Base-by-base conservation (phyloP, 1,140 invertebrate genomes). In the Pogonomyrmex barbatus region DNA sequence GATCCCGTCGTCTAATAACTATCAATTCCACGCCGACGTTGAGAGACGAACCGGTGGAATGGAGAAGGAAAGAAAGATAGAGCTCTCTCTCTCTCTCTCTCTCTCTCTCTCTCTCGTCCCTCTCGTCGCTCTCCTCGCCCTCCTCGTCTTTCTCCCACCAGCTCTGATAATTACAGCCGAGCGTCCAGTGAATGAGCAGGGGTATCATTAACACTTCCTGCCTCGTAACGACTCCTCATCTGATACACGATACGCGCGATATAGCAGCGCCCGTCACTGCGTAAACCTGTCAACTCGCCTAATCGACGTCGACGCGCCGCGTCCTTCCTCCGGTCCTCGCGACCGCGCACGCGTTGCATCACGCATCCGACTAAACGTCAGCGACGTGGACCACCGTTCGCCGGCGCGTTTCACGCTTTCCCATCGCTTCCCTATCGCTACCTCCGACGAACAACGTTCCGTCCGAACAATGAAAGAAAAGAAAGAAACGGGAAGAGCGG, bases 181-280 rank as follows among this genome's bases (percentile, higher is more conserved):
- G 92, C 92, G 93, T 93, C 90, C 93, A 94, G 91, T 93, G 93
- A 95, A 94, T 94, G 91, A 94, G 91, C 93, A 94, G 92, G 93
- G 94, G 93, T 95, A 95, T 95, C 94, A 94, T 95, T 95, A 95
- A 94, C 94, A 94, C 94, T 95, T 95, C 94, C 94, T 95, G 94
- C 91, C 92, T 93, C 93, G 90, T 94, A 94, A 94, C 93, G 92
- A 94, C 93, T 93, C 93, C 89, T 94, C 93, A 93, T 93, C 94
- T 92, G 93, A 91, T 91, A 91, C 90, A 91, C 90, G 91, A 91
- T 87, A 91, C 83, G 75, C 77, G 79, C 89, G 91, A 92, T 92
- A 92, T 92, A 89, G 88, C 91, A 75, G 62, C 83, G 88, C 92
- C 91, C 91, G 93, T 93, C 92, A 92, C 89, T 88, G 88, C 89